Percentiles rank a stretch among this genome's conserved stretches.
Conservation (phyloP, 2,888 invertebrate genomes). For the Drosophila incognita region DNA sequence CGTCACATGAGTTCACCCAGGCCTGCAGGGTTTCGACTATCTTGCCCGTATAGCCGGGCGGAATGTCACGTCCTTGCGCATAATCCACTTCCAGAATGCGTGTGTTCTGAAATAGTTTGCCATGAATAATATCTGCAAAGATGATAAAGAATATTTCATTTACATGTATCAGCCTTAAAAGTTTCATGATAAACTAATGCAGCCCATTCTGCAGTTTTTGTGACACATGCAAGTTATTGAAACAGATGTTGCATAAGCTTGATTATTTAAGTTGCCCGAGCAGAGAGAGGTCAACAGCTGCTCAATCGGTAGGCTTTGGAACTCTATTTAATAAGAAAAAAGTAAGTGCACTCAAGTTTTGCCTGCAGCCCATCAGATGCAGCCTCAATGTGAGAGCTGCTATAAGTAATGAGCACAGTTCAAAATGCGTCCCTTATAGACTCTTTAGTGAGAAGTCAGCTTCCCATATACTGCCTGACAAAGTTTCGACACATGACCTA, state of each 20-base stretch:
- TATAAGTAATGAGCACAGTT: conserved; percentile 1
- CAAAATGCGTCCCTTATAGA: conserved; percentile 4
- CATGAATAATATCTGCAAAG: conserved; percentile 94
- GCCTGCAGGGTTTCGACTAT: conserved; percentile 93
- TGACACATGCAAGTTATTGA: conserved; percentile 5
- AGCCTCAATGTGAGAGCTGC: neutral
- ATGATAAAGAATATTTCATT: neutral
- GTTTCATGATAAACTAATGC: neutral
- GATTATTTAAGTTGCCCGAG: conserved; percentile 1
- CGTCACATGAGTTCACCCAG: conserved; percentile 96
- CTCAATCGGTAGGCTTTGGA: neutral
- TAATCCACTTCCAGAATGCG: conserved; percentile 97
- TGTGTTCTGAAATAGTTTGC: conserved; percentile 97
- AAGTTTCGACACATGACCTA: neutral
- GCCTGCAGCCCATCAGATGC: neutral
- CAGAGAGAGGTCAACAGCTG: neutral
- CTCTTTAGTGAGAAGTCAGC: no score
- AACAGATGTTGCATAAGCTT: neutral
- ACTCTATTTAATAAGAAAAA: conserved; percentile 8
- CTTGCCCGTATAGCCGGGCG: conserved; percentile 91
- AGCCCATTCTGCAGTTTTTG: neutral
- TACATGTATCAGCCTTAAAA: neutral
- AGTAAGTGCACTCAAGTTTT: conserved; percentile 7
- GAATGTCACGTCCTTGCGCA: conserved; percentile 96
- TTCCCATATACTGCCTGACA: neutral